Evolutionary conservation across 2,113 vertebrate genomes (phyloP).

Genomic region (Eretmochelys imbricata): DNA sequence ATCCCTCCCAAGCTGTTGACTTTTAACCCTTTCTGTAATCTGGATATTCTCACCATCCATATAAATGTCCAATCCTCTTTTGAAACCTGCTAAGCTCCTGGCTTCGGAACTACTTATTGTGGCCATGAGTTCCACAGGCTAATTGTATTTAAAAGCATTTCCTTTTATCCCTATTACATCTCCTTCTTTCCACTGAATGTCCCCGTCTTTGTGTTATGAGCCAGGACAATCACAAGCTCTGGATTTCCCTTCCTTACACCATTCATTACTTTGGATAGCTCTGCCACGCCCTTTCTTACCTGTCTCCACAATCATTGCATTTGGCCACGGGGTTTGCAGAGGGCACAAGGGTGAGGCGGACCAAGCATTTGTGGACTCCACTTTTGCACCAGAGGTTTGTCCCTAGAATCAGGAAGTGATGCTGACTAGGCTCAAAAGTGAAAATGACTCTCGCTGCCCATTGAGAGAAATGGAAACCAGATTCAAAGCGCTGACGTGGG

Average conservation of each 20-base stretch:
- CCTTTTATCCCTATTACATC: neutral
- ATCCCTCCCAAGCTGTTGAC: neutral
- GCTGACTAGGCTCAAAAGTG: neutral
- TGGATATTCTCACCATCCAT: neutral
- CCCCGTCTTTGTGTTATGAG: neutral
- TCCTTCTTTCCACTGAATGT: neutral
- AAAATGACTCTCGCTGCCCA: neutral
- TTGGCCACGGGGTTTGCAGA: neutral
- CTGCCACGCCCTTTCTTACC: neutral
- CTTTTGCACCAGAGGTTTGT: neutral
- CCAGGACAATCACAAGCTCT: neutral
- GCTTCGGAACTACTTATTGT: neutral
- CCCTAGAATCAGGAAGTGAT: neutral
- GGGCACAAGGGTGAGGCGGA: neutral
- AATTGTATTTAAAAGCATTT: neutral
- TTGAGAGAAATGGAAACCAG: neutral
- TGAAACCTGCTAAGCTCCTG: neutral
- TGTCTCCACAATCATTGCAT: neutral
- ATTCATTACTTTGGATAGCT: neutral
- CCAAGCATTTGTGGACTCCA: neutral
- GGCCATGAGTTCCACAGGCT: neutral
- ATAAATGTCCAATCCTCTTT: neutral
- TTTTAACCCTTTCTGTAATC: neutral
- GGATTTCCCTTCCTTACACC: neutral
- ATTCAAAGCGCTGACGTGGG: neutral